These are phyloP conservation scores for Beris chalybata DNA, from an alignment of 2,888 invertebrate species.

Conservation along the genomic window DNA sequence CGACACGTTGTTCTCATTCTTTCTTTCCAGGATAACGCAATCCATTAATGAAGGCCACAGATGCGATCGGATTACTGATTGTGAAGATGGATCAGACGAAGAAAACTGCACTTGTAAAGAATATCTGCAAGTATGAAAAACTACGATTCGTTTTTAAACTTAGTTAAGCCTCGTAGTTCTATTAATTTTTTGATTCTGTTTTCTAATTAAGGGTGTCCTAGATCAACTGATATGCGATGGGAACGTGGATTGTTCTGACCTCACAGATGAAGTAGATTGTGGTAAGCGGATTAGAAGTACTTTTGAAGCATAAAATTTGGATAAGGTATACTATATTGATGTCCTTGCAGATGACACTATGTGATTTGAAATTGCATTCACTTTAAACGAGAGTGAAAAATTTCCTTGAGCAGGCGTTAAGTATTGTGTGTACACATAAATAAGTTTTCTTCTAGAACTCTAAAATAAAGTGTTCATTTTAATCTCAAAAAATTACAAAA, in stretches of 20 bases:
- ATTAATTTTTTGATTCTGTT: too few relatives aligned
- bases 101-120: slow-evolving; percentile 72
- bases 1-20: slow-evolving; percentile 1
- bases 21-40: slow-evolving; percentile 65
- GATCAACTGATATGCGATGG: slow-evolving; percentile 73
- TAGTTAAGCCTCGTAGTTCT: too few relatives aligned
- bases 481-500: too few relatives aligned
- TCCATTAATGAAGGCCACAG: slow-evolving; percentile 61
- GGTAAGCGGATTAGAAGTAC: slow-evolving; percentile 57
- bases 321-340: too few relatives aligned
- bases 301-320: too few relatives aligned
- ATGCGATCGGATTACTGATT: slow-evolving; percentile 72
- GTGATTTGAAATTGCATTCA: too few relatives aligned
- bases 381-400: too few relatives aligned
- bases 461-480: too few relatives aligned
- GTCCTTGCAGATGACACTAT: too few relatives aligned
- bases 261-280: slow-evolving; percentile 74
- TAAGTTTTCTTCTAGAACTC: too few relatives aligned
- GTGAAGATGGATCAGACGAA: slow-evolving; percentile 84
- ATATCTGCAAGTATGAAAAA: slow-evolving; percentile 57
- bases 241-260: slow-evolving; percentile 70
- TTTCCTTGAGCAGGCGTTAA: too few relatives aligned
- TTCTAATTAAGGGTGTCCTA: slow-evolving; percentile 44
- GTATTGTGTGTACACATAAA: too few relatives aligned
- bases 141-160: neutral